phyloP scores from a whole-genome alignment of 92 coral and sea anemone species.

The Palythoa heliodiscus region DNA sequence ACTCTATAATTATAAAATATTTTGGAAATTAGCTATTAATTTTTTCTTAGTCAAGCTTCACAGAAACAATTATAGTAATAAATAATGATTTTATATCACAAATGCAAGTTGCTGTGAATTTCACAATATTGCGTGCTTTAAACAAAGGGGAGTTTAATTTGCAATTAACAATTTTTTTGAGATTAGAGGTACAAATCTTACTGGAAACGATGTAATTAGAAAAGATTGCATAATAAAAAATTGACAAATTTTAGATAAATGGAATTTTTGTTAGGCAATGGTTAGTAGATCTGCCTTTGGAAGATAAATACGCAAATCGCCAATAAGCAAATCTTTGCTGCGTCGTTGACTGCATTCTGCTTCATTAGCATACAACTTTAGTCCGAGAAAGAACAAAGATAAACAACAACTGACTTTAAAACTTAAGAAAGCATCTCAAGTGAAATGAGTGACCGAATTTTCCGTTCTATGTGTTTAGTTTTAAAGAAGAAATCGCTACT shows the following conservation, averaged over 20 bases:
- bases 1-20: constrained; percentile 21
- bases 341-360: no score
- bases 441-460: no score
- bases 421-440: no score
- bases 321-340: no score
- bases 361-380: no score
- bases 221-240: not conserved
- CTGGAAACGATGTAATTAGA: not conserved
- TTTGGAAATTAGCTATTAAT: constrained; percentile 1
- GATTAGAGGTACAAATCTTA: not conserved
- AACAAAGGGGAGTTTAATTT: not conserved
- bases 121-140: not conserved
- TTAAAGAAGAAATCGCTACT: no score
- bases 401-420: no score
- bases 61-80: constrained; percentile 23
- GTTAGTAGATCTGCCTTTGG: no score
- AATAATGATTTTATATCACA: constrained; percentile 8
- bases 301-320: no score
- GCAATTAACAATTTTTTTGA: not conserved
- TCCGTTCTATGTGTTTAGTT: no score
- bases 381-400: no score
- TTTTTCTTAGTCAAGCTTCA: constrained; percentile 13
- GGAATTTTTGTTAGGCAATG: not conserved
- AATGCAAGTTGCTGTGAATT: not conserved
- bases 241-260: not conserved